These are phyloP conservation scores for Cactoblastis cactorum DNA, from an alignment of 2,888 invertebrate genomes.

Conservation along the genomic window DNA sequence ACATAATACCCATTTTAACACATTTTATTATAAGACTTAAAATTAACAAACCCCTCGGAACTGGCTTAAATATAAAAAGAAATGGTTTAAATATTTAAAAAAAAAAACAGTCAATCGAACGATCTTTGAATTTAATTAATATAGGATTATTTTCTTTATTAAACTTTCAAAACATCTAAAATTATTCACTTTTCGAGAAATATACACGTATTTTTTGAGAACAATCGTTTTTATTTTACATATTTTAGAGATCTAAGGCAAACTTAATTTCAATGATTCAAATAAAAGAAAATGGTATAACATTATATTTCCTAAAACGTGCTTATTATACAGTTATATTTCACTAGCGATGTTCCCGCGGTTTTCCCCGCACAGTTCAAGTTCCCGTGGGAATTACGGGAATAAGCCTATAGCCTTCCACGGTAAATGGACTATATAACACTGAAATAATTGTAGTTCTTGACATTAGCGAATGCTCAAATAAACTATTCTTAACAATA, in stretches of 20 bases:
- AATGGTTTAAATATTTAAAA: background rate
- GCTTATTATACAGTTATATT: conserved; percentile 1
- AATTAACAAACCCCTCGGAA: background rate
- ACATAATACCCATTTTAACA: background rate
- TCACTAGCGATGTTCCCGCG: background rate
- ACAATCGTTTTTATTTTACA: background rate
- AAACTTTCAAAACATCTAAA: too few relatives aligned
- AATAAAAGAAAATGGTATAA: background rate
- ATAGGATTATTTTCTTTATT: background rate
- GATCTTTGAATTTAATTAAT: background rate
- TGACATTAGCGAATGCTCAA: too few relatives aligned
- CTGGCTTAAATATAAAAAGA: background rate
- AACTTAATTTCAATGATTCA: background rate
- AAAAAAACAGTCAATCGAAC: background rate
- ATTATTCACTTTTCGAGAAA: too few relatives aligned
- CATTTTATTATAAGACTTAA: background rate
- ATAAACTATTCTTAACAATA: too few relatives aligned
- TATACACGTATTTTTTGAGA: too few relatives aligned
- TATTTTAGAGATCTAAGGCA: background rate
- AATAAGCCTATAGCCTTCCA: background rate
- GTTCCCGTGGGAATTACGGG: too few relatives aligned
- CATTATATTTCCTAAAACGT: background rate
- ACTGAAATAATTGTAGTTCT: too few relatives aligned
- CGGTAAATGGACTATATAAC: too few relatives aligned
- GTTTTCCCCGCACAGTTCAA: too few relatives aligned